phyloP scores from a whole-genome alignment of 2,888 invertebrate species.

The Schrankia costaestrigalis region DNA sequence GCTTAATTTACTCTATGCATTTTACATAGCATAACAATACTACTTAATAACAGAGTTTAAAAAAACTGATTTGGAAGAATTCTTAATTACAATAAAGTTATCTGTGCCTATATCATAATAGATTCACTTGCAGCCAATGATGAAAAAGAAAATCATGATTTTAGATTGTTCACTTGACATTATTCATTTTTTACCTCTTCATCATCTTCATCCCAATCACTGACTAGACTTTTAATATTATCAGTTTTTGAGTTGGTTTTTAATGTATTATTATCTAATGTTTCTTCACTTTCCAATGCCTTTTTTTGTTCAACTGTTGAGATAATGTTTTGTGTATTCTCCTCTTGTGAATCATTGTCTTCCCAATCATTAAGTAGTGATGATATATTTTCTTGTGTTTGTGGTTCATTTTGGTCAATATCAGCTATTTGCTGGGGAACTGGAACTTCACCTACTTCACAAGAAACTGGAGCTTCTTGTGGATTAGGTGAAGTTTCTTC shows the following conservation, averaged over 20 bases:
- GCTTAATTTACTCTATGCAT: too few relatives aligned
- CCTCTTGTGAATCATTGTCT: constrained; percentile 72
- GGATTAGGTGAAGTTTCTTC: constrained; percentile 31
- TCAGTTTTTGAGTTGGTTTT: constrained; percentile 52
- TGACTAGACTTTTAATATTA: constrained; percentile 70
- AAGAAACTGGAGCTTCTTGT: constrained; percentile 14
- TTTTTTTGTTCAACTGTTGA: too few relatives aligned
- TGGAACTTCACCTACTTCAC: too few relatives aligned
- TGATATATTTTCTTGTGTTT: constrained; percentile 56
- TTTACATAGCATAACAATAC: too few relatives aligned
- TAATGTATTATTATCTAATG: too few relatives aligned
- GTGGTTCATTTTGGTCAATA: constrained; percentile 14
- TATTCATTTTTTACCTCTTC: constrained; percentile 46
- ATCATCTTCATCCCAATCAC: constrained; percentile 77
- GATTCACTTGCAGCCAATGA: too few relatives aligned
- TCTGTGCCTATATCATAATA: too few relatives aligned
- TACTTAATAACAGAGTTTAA: constrained; percentile 23
- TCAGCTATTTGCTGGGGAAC: background rate
- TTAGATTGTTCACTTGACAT: constrained; percentile 1
- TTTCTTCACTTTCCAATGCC: constrained; percentile 8
- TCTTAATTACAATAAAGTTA: too few relatives aligned
- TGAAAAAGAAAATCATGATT: too few relatives aligned
- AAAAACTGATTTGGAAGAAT: too few relatives aligned
- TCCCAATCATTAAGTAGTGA: constrained; percentile 76
- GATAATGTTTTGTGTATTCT: too few relatives aligned